Conservation (phyloP, 2,113 vertebrate genomes). For the Cynopterus brachyotis region DNA sequence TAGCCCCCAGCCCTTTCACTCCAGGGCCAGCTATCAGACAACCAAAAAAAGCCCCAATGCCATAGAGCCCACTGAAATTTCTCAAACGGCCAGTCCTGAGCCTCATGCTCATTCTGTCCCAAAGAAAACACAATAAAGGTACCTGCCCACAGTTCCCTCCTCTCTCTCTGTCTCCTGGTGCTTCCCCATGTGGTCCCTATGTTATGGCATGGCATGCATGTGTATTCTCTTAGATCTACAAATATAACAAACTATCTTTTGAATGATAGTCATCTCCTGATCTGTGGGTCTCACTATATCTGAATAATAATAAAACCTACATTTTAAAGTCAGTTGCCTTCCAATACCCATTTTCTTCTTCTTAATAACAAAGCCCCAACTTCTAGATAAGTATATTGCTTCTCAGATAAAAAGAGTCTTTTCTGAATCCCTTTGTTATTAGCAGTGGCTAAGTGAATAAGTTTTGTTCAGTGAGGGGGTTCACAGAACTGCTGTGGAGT, state of each 20-base stretch:
- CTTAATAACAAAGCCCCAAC: background rate
- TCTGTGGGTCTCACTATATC: background rate
- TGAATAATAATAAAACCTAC: background rate
- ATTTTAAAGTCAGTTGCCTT: background rate
- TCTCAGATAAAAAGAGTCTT: background rate
- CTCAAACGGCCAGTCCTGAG: background rate
- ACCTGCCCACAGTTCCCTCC: too few species aligned
- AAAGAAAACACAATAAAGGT: background rate
- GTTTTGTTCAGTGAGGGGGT: background rate
- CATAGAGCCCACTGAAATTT: background rate
- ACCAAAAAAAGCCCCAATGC: background rate
- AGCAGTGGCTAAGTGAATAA: background rate
- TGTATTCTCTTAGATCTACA: background rate
- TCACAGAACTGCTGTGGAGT: background rate
- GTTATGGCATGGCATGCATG: background rate
- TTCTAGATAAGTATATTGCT: background rate
- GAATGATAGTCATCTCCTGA: background rate
- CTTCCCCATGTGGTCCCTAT: accelerated
- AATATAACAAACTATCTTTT: background rate
- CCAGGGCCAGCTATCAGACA: background rate
- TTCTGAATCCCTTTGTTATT: background rate
- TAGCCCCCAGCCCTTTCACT: background rate
- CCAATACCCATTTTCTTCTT: background rate
- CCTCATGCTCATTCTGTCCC: background rate
- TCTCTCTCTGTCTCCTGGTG: background rate